Base-by-base conservation (phyloP, 2,113 vertebrate genomes). In the Circaetus cinerascens region DNA sequence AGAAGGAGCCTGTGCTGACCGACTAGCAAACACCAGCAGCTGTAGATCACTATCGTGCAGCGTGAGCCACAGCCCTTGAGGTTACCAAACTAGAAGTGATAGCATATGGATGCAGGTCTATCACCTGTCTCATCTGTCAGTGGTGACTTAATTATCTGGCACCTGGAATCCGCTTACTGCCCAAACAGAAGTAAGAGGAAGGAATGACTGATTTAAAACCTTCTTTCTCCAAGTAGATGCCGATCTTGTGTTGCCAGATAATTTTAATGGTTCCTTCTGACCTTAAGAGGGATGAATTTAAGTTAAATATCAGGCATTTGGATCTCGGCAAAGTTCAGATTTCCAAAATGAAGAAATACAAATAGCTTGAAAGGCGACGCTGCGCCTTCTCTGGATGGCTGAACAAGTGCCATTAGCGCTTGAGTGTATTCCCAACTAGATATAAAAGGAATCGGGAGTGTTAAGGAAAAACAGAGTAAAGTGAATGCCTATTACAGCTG, bases 391-490 rank as follows among this genome's bases (percentile, higher is more conserved):
- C 95, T 75, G 88, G 94, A 79, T 93, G 79, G 88, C 92, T 95
- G 95, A 94, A 93, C 95, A 89, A 94, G 95, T 94, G 93, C 90
- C 96, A 96, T 96, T 97, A 97, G 95, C 86, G 11, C 90, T 93
- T 92, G 90, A 95, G 93, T 32, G 75, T 75, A 85, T 92, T 97
- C 93, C 95, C 92, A 95, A 87, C 93, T 69, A 96, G 95, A 95
- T 97, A 96, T 93, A 97, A 97, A 97, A 97, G 90, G 93, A 97
- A 96, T 91, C 81, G 3, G 89, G 93, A 93, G 94, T 93, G 96
- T 96, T 94, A 97, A 96, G 96, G 95, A 95, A 97, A 97, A 97
- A 96, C 94, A 96, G 93, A 91, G 93, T 63, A 74, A 93, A 96
- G 90, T 79, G 94, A 94, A 89, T 86, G 93, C 84, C 92, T 96